Evolutionary conservation across 2,113 vertebrate genomes (phyloP).

Genomic region (Pseudorhombus dupliciocellatus): DNA sequence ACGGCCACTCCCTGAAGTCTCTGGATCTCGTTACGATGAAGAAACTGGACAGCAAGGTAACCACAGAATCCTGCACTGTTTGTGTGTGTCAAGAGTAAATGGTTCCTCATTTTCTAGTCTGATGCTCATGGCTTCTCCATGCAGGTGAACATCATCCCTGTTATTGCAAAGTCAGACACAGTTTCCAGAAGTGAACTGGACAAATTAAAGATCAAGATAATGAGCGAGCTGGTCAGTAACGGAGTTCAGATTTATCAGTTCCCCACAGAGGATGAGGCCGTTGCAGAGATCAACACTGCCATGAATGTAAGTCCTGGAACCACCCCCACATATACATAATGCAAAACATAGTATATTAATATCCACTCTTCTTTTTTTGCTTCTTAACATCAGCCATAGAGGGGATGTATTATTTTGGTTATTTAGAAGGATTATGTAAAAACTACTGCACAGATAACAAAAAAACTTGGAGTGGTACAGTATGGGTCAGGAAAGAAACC

Average conservation of each 20-base stretch:
- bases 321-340: background rate
- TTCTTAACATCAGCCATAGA: background rate
- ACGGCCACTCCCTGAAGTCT: conserved; percentile 93
- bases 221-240: conserved; percentile 97
- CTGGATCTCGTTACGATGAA: conserved; percentile 97
- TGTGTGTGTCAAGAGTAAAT: background rate
- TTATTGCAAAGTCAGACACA: conserved; percentile 97
- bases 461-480: too few species aligned
- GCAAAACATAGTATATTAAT: background rate
- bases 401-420: too few species aligned
- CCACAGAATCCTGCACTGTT: background rate
- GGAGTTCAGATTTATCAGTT: conserved; percentile 98
- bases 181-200: conserved; percentile 94
- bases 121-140: background rate
- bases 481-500: too few species aligned
- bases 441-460: too few species aligned
- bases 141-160: conserved; percentile 96
- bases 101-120: background rate
- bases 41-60: conserved; percentile 96
- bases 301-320: conserved; percentile 91
- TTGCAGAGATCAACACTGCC: conserved; percentile 93
- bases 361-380: background rate
- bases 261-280: conserved; percentile 93
- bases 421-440: too few species aligned
- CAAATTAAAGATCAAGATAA: conserved; percentile 98